Conservation (phyloP, 1,140 invertebrate species). For the Monomorium pharaonis region DNA sequence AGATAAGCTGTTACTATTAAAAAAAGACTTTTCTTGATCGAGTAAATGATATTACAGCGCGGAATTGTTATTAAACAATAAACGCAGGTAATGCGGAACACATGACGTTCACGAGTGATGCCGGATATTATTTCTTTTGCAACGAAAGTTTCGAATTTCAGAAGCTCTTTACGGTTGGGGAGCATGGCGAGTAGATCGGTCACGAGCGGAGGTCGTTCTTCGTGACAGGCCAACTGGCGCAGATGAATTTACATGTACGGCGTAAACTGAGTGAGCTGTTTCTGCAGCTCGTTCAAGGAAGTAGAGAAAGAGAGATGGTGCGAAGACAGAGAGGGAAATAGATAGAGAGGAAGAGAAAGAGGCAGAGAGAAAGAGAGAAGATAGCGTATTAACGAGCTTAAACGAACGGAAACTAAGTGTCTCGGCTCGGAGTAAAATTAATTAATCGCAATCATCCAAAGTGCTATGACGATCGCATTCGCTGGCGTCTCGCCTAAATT, state of each 20-base stretch:
- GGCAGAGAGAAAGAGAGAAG: conserved; percentile 50
- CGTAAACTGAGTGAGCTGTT: conserved; percentile 76
- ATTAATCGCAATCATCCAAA: conserved; percentile 85
- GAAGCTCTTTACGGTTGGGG: conserved; percentile 31
- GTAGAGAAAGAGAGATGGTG: conserved; percentile 22
- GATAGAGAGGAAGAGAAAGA: conserved; percentile 17
- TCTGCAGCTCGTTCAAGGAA: conserved; percentile 59
- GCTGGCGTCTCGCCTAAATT: conserved; percentile 74
- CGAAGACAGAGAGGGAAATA: conserved; percentile 2
- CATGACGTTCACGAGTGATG: not conserved
- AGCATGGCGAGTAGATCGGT: conserved; percentile 60
- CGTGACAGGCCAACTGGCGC: conserved; percentile 67
- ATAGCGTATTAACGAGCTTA: conserved; percentile 80
- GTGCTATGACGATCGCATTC: conserved; percentile 77
- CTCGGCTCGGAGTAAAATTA: conserved; percentile 84
- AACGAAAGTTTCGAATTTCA: conserved; percentile 38
- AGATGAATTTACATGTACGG: conserved; percentile 73
- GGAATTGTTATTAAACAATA: not conserved
- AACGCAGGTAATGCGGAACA: not conserved
- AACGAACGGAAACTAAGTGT: conserved; percentile 86
- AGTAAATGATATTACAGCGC: not conserved
- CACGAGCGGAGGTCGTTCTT: conserved; percentile 71
- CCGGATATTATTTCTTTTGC: conserved; percentile 1
- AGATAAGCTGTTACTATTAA: not conserved
- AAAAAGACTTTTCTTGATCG: not conserved